Evolutionary conservation across 2,113 vertebrate genomes (phyloP).

Genomic region (Poecilia latipinna): DNA sequence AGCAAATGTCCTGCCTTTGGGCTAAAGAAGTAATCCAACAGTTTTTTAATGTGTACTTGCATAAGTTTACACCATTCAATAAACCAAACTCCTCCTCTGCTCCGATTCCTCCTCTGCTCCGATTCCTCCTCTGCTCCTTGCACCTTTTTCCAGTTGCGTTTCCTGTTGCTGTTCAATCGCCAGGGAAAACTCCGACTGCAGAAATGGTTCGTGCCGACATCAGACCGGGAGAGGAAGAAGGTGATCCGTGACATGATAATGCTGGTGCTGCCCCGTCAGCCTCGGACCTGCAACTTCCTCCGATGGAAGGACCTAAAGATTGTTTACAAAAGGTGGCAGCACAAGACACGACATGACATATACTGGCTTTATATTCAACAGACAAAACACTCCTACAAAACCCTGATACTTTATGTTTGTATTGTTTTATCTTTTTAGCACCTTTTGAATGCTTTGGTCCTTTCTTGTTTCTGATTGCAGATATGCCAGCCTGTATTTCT

Average conservation of each 20-base stretch:
- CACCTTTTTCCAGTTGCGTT: conserved; percentile 82
- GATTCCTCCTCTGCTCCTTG: background rate
- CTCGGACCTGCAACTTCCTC: conserved; percentile 89
- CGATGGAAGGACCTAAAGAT: conserved; percentile 94
- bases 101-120: background rate
- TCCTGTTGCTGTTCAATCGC: conserved; percentile 93
- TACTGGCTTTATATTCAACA: no score
- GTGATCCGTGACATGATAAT: conserved; percentile 87
- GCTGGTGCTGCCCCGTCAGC: conserved; percentile 83
- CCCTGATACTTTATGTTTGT: background rate
- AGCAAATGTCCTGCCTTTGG: no score
- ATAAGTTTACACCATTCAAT: no score
- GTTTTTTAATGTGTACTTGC: no score
- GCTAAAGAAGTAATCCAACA: no score
- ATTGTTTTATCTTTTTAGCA: background rate
- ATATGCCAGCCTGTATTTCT: conserved; percentile 96
- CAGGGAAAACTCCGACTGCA: conserved; percentile 94
- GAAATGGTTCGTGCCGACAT: conserved; percentile 88
- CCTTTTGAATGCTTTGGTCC: background rate
- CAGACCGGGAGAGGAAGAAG: conserved; percentile 91
- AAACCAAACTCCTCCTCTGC: background rate
- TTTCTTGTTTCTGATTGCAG: conserved; percentile 61
- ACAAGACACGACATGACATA: background rate
- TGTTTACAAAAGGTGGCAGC: conserved; percentile 90
- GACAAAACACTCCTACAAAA: background rate